Conservation (phyloP, 2,888 invertebrate species). For the Chalcis sispes region DNA sequence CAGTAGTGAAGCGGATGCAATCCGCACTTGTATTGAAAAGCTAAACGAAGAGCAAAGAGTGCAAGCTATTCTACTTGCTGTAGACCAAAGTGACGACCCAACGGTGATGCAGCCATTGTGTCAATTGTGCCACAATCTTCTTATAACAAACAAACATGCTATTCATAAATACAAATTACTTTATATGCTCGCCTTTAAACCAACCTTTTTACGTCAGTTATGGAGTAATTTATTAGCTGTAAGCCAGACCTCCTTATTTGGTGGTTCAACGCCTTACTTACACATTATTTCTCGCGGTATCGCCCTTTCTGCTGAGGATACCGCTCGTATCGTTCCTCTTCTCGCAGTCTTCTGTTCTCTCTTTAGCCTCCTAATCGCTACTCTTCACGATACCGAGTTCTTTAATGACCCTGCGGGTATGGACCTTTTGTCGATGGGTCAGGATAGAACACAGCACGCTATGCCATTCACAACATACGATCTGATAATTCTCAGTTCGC, state of each 20-base stretch:
- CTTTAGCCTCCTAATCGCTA: constrained; percentile 87
- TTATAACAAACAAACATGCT: constrained; percentile 88
- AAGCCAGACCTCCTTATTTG: constrained; percentile 76
- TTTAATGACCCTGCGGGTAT: constrained; percentile 77
- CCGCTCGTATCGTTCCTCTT: constrained; percentile 84
- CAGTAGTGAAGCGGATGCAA: constrained; percentile 77
- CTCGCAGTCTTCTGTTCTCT: constrained; percentile 90
- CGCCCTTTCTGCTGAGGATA: constrained; percentile 79
- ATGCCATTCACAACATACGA: constrained; percentile 87
- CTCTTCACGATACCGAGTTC: constrained; percentile 92
- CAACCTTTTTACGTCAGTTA: constrained; percentile 85
- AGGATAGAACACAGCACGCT: constrained; percentile 67
- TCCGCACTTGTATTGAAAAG: constrained; percentile 81
- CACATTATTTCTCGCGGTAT: constrained; percentile 84
- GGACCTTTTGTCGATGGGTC: constrained; percentile 24
- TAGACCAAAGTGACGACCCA: constrained; percentile 77
- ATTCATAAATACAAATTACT: constrained; percentile 90
- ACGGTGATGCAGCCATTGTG: constrained; percentile 83
- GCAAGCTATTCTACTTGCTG: constrained; percentile 77
- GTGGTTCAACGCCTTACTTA: constrained; percentile 79
- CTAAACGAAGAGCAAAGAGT: constrained; percentile 82
- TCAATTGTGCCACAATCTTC: constrained; percentile 88
- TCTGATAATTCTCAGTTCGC: constrained; percentile 84
- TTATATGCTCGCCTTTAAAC: constrained; percentile 88
- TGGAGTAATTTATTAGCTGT: constrained; percentile 80